These are phyloP conservation scores for Rhipidura dahli DNA, from an alignment of 2,113 vertebrate species.

Conservation along the genomic window DNA sequence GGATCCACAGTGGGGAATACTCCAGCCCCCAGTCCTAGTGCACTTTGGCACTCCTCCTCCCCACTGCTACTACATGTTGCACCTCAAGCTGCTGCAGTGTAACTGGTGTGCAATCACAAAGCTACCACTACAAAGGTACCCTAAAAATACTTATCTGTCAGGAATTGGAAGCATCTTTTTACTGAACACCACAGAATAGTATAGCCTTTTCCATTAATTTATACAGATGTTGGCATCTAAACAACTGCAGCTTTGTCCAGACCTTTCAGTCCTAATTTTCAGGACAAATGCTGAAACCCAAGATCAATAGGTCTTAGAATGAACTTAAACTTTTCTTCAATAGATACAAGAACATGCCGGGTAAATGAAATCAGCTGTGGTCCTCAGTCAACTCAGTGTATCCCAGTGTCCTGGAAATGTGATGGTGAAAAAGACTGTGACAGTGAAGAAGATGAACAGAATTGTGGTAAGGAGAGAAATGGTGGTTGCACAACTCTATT, in stretches of 20 bases:
- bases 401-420: conserved; percentile 94
- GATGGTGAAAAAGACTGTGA: conserved; percentile 95
- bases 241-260: neutral
- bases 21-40: neutral
- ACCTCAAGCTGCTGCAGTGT: neutral
- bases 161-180: neutral
- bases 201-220: neutral
- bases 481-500: neutral
- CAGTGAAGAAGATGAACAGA: conserved; percentile 90
- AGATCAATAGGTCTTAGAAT: neutral
- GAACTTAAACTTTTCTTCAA: conserved; percentile 11
- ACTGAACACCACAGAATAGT: neutral
- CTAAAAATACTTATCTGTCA: neutral
- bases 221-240: neutral
- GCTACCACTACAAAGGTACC: neutral
- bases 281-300: neutral
- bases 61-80: neutral
- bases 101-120: neutral
- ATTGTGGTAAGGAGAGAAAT: conserved; percentile 85
- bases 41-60: neutral
- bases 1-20: neutral
- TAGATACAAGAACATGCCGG: conserved; percentile 91
- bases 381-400: conserved; percentile 86
- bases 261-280: neutral
- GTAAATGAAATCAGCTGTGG: conserved; percentile 94